Evolutionary conservation across 2,113 vertebrate species (phyloP).

Genomic region (Beaufortia kweichowensis): DNA sequence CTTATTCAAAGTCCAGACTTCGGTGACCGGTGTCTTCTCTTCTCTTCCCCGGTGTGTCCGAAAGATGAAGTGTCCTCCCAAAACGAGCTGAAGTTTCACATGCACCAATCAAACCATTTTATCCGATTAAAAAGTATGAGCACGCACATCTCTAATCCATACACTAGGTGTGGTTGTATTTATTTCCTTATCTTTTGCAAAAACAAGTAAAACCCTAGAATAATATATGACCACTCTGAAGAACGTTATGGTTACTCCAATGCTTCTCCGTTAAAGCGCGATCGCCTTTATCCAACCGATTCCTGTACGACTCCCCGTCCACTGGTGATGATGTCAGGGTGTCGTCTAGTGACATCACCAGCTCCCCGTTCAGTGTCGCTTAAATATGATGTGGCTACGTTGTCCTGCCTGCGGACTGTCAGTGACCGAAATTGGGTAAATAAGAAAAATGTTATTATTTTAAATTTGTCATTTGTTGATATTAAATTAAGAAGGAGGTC

Average conservation of each 20-base stretch:
- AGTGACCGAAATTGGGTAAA: background rate
- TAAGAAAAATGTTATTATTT: too few species aligned
- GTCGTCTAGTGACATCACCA: conserved; percentile 4
- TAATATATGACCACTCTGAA: background rate
- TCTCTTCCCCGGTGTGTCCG: conserved; percentile 12
- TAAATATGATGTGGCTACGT: background rate
- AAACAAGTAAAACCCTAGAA: background rate
- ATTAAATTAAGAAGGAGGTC: too few species aligned
- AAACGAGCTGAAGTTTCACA: conserved; percentile 37
- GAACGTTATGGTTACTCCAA: background rate
- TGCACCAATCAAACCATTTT: conserved; percentile 14
- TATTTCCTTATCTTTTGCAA: background rate
- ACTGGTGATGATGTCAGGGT: conserved; percentile 15
- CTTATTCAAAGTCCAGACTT: background rate
- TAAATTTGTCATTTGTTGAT: too few species aligned
- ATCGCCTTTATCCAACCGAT: conserved; percentile 40
- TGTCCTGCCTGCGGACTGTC: background rate
- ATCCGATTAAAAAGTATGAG: conserved; percentile 6
- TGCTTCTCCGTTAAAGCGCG: conserved; percentile 32
- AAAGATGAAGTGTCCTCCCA: conserved; percentile 26
- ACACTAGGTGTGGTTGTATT: background rate
- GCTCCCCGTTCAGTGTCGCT: background rate
- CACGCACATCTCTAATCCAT: background rate
- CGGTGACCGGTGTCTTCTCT: conserved; percentile 23
- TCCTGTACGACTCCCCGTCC: conserved; percentile 30